Evolutionary conservation across 2,113 vertebrate species (phyloP), one percentile per base, ranked within the genome.

Genomic region (Hipposideros armiger): DNA sequence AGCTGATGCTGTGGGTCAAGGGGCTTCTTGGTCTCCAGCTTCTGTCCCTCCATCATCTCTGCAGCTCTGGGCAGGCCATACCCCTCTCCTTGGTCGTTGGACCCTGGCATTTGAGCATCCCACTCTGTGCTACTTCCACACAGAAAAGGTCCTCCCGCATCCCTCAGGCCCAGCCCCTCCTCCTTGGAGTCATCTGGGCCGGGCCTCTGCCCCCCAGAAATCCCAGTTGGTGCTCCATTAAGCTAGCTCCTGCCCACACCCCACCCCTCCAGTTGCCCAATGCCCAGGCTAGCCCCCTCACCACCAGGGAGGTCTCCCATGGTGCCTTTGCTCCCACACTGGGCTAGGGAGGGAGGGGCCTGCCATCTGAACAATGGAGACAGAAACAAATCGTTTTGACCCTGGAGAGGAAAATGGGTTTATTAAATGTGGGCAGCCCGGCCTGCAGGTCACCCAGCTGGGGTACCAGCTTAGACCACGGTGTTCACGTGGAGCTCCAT

Each of bases 371-470:
- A 97, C 97, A 97, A 97, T 97, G 91, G 76, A 11, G 77, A 84
- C 89, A 87, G 90, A 72, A 93, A 96, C 80, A 96, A 96, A 97
- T 87, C 3, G 67, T 42, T 85, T 90, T 97, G 97, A 95, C 97
- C 88, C 60, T 3, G 0, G 15, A 69, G 32, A 91, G 32, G 77
- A 87, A 96, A 97, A 91, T 22, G 58, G 24, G 16, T n/a, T 64
- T 52, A n/a, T 87, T 47, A 64, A 62, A 56, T 30, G 32, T 36
- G 83, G 47, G 64, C 77, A 81, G 85, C 60, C 47, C 10, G 4
- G 72, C 62, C 83, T 67, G 81, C 56, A 77, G 97, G 94, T 97
- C 97, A 88, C 62, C 13, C 10, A 11, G 45, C 66, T 36, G 67
- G 76, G 74, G 60, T 64, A 32, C 13, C 17, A 52, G 6, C 56